phyloP scores from a whole-genome alignment of 2,113 vertebrate species.

The Ploceus nigricollis region DNA sequence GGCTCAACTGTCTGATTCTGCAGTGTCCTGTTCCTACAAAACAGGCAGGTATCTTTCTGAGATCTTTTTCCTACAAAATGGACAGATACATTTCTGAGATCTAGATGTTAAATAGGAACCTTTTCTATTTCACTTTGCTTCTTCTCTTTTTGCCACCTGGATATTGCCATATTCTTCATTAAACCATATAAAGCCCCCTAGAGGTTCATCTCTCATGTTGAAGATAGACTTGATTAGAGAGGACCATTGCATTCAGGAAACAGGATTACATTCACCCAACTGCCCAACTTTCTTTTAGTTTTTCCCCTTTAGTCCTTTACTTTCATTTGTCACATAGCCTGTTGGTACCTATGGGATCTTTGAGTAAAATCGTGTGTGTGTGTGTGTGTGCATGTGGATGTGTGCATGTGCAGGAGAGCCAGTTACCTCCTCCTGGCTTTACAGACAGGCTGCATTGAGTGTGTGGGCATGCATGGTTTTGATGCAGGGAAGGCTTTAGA shows the following conservation, averaged over 20 bases:
- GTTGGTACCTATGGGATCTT: background rate
- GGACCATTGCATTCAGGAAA: background rate
- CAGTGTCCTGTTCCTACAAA: background rate
- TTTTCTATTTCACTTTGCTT: background rate
- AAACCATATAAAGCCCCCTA: background rate
- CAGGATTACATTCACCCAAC: background rate
- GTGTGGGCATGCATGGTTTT: background rate
- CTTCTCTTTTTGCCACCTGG: background rate
- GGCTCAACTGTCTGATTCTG: background rate
- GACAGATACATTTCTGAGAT: background rate
- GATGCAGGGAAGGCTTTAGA: background rate
- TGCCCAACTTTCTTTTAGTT: background rate
- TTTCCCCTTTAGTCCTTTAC: background rate
- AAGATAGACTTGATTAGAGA: background rate
- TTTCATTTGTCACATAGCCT: background rate
- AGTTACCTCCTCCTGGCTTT: background rate
- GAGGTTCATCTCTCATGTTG: background rate
- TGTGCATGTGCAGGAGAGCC: background rate
- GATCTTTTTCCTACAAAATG: background rate
- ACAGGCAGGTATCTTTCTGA: background rate
- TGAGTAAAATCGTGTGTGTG: background rate
- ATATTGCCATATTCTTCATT: background rate
- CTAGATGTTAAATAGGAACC: background rate
- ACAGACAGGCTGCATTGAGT: background rate
- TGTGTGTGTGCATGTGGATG: background rate